A percentile compares a stretch with the other conserved stretches of the same genome.
Conservation (phyloP, 2,888 invertebrate species). For the Alsophila aescularia region DNA sequence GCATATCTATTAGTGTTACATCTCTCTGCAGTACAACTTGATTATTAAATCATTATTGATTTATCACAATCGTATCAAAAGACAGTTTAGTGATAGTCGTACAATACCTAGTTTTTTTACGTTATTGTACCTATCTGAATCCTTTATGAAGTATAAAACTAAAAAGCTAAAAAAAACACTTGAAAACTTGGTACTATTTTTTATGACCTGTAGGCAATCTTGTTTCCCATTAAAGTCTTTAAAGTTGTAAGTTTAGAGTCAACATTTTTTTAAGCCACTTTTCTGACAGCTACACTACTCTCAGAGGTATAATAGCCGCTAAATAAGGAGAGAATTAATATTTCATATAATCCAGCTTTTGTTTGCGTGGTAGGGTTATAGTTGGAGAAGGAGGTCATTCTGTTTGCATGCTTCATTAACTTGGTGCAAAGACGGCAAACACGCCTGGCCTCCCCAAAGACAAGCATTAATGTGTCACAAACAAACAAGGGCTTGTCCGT, state of each 20-base stretch:
- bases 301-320: constrained; percentile 11
- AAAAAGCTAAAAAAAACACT: background rate
- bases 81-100: too few species aligned
- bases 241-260: constrained; percentile 16
- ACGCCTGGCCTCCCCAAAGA: constrained; percentile 16
- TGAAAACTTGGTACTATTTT: constrained; percentile 17
- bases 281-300: constrained; percentile 6
- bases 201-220: constrained; percentile 12
- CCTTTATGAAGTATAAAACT: background rate
- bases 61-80: too few species aligned
- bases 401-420: constrained; percentile 23
- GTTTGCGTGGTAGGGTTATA: constrained; percentile 8
- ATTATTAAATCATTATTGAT: too few species aligned
- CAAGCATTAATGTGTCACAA: constrained; percentile 21
- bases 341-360: constrained; percentile 14
- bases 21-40: too few species aligned
- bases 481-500: constrained; percentile 19
- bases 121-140: too few species aligned
- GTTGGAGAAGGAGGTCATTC: constrained; percentile 1
- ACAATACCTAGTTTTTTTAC: too few species aligned
- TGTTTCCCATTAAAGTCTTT: constrained; percentile 2
- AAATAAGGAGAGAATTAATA: constrained; percentile 15
- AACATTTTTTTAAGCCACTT: constrained; percentile 1
- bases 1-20: too few species aligned
- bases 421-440: constrained; percentile 12